A percentile compares a stretch with the other conserved stretches of the same genome.
phyloP scores from a whole-genome alignment of 1,140 invertebrate genomes.

The Prorops nasuta region DNA sequence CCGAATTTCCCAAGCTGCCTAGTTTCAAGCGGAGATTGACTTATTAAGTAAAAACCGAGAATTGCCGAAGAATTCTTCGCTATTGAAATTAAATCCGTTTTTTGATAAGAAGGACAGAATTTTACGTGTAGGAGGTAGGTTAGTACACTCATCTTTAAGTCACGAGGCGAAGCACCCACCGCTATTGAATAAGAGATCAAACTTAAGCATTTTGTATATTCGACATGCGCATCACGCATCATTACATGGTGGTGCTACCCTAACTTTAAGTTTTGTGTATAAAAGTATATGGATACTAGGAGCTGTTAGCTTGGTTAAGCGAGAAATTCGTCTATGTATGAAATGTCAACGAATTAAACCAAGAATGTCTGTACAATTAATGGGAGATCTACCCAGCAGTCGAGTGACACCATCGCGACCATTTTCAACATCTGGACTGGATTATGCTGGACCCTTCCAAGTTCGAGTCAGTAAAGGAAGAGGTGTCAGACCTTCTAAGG shows the following conservation, averaged over 20 bases:
- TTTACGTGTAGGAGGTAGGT: too few species aligned
- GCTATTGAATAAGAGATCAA: too few species aligned
- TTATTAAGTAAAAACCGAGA: too few species aligned
- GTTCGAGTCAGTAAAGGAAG: background rate
- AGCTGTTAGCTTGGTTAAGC: background rate
- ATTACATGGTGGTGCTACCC: background rate
- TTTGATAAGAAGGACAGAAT: too few species aligned
- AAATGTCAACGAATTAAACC: background rate
- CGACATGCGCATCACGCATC: background rate
- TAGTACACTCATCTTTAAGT: too few species aligned
- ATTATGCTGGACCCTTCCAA: background rate
- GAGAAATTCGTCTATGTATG: background rate
- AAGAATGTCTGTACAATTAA: background rate
- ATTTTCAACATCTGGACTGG: background rate
- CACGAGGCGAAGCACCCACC: too few species aligned
- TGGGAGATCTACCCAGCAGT: background rate
- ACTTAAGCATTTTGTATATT: too few species aligned
- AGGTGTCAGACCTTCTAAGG: background rate
- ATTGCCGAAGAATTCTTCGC: too few species aligned
- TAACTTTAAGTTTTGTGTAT: background rate
- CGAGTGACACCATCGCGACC: too few species aligned
- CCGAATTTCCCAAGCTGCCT: too few species aligned
- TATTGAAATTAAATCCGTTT: too few species aligned
- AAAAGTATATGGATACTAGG: background rate
- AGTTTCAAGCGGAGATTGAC: too few species aligned